Percentiles rank a stretch among this genome's conserved stretches.
These are phyloP conservation scores for Hormaphis cornu DNA, from an alignment of 1,140 invertebrate genomes.

Conservation along the genomic window DNA sequence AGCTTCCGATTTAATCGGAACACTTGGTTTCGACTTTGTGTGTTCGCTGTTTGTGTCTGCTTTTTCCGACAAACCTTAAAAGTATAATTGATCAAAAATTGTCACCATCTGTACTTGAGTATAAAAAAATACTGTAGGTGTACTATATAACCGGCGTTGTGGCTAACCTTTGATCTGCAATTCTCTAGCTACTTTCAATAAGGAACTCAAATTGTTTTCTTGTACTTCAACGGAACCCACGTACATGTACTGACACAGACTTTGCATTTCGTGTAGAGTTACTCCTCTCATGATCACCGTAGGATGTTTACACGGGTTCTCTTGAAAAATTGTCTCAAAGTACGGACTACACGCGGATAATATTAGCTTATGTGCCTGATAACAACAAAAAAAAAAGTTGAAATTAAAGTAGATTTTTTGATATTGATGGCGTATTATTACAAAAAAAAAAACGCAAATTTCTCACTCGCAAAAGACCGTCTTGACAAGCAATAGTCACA, in stretches of 20 bases:
- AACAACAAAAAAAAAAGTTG: neutral
- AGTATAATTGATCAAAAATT: neutral
- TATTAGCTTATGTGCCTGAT: conserved; percentile 47
- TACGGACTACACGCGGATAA: conserved; percentile 48
- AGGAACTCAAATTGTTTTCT: conserved; percentile 44
- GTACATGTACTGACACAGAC: conserved; percentile 49
- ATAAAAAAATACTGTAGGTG: neutral
- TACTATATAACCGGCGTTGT: no score
- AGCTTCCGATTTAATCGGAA: conserved; percentile 3
- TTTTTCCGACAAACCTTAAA: conserved; percentile 12
- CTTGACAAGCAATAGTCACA: conserved; percentile 53
- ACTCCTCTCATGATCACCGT: conserved; percentile 49
- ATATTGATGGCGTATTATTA: no score
- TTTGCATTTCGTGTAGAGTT: conserved; percentile 44
- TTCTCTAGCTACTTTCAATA: conserved; percentile 45
- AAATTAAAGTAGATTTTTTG: no score
- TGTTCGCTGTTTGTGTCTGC: neutral
- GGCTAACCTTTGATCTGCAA: conserved; percentile 42
- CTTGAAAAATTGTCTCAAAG: conserved; percentile 43
- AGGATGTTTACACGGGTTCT: conserved; percentile 49
- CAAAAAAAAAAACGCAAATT: neutral
- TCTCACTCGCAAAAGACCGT: conserved; percentile 43
- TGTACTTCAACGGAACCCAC: conserved; percentile 47
- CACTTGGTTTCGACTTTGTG: neutral
- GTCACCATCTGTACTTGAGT: no score